Base-by-base conservation (phyloP, 2,888 invertebrate species). In the Liopterus haemorrhoidalis region DNA sequence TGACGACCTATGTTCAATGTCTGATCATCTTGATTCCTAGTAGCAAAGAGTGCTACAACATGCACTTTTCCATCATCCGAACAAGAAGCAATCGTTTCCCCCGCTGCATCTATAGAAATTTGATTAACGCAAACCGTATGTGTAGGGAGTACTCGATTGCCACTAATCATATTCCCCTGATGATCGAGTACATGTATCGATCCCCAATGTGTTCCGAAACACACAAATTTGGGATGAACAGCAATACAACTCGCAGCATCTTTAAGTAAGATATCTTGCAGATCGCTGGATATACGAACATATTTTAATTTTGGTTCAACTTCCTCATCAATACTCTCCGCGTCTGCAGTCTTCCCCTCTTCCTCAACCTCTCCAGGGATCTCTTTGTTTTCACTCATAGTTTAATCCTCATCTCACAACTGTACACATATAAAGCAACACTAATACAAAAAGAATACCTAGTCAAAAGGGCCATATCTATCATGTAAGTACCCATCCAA, bases 91-190 rank as follows among this genome's bases (percentile, higher is more conserved):
- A 97, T 81, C 64, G 85, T 89, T 65, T 95, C 94, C n/a, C 95
- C 97, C 59, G 85, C 87, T 16, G 77, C 70, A 65, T 99, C 97
- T 50, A 99, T 89, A 31, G 92, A 91, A 54, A 99, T 90, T 62
- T 87, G 88, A 69, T 96, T 95, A 0, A 99, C 92, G 6, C 93
- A 86, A 1, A 93, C 86, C 1, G 87, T 79, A 60, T 96, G 95
- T 19, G 82, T 78, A 56, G 80, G 79, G 27, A 87, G 70, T 57
- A 82, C 83, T 58, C 82, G 82, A n/a, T n/a, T n/a, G 39, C 78
- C 79, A 53, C 76, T 72, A 19, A 81, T 77, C 39, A 79, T 79
- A 66, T 95, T 91, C 0, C 95, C 96, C 62, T 89, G 85, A 67
- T 94, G 94, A 65, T 96, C 95, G 43, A 96, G 67, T 45, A 96